phyloP scores from a whole-genome alignment of 2,113 vertebrate species.

The Tragelaphus strepsiceros region DNA sequence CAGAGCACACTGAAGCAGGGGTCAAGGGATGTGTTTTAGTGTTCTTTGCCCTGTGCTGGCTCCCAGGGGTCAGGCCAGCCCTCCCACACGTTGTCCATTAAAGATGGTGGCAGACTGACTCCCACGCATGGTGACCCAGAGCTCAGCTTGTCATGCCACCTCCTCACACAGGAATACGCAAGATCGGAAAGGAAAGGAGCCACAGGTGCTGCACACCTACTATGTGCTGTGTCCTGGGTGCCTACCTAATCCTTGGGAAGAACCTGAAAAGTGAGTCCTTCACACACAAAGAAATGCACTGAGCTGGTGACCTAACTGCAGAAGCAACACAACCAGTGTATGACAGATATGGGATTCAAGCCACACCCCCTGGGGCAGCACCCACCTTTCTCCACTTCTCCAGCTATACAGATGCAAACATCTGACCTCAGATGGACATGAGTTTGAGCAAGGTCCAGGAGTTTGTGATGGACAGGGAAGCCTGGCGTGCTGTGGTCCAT shows the following conservation, averaged over 20 bases:
- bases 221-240: not conserved
- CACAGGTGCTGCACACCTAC: not conserved
- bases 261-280: not conserved
- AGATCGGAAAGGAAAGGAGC: not conserved
- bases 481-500: not conserved
- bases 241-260: not conserved
- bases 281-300: accelerated
- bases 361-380: too few species aligned
- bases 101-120: not conserved
- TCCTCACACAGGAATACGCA: not conserved
- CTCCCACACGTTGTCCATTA: not conserved
- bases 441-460: accelerated
- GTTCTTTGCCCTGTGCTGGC: not conserved
- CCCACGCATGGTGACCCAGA: not conserved
- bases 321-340: not conserved
- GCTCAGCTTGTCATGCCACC: too few species aligned
- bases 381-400: not conserved
- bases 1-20: not conserved
- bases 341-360: not conserved
- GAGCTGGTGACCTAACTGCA: too few species aligned
- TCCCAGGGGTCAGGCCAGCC: not conserved
- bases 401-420: not conserved
- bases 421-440: not conserved
- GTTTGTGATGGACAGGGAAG: not conserved
- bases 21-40: not conserved